phyloP scores from a whole-genome alignment of 2,888 invertebrate species.

The Troglohyphantes excavatus region DNA sequence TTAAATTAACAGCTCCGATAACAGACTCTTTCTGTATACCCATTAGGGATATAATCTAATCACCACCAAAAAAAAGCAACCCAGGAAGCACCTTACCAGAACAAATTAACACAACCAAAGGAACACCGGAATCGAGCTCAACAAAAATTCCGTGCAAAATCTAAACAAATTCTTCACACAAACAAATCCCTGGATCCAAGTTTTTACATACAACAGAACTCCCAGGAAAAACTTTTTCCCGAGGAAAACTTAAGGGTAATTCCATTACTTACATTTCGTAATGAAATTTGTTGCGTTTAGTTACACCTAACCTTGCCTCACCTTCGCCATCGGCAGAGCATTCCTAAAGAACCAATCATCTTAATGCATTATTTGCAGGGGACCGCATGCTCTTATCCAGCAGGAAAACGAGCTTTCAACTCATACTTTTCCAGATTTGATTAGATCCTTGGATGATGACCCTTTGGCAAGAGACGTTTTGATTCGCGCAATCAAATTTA shows the following conservation, averaged over 20 bases:
- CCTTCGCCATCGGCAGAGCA: background rate
- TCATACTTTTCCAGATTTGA: slow-evolving; percentile 3
- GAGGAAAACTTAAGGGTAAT: slow-evolving; percentile 35
- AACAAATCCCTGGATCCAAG: background rate
- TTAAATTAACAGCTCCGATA: too few species aligned
- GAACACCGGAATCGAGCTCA: too few species aligned
- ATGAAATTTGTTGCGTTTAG: slow-evolving; percentile 47
- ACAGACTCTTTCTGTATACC: too few species aligned
- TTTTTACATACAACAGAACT: slow-evolving; percentile 20
- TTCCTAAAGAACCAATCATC: slow-evolving; percentile 42
- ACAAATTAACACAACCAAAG: too few species aligned
- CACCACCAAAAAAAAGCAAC: too few species aligned
- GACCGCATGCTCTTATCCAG: background rate
- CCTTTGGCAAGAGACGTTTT: slow-evolving; percentile 1
- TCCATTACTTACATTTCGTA: slow-evolving; percentile 53
- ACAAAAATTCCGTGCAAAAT: too few species aligned
- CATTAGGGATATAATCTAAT: too few species aligned
- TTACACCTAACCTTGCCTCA: background rate
- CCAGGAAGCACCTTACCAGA: too few species aligned
- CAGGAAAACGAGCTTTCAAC: background rate
- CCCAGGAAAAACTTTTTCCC: background rate
- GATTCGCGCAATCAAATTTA: background rate
- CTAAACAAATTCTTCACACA: background rate
- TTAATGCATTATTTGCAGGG: slow-evolving; percentile 43
- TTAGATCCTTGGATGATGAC: background rate